Base-by-base conservation (phyloP, 1,140 invertebrate genomes). In the Drosophila ercepeae region DNA sequence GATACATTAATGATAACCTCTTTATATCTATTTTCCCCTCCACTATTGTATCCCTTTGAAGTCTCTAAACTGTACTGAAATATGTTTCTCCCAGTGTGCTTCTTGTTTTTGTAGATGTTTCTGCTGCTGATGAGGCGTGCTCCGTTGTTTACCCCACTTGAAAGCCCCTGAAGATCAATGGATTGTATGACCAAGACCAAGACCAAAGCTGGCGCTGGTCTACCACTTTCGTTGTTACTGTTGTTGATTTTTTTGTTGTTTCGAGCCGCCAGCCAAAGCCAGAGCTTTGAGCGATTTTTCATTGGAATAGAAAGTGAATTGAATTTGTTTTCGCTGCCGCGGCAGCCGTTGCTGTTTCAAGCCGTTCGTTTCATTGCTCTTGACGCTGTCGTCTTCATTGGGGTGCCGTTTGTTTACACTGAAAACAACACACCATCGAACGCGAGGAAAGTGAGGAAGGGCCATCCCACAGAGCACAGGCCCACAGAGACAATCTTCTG, bases 291-390 rank as follows among this genome's bases (percentile, higher is more conserved):
- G 82, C 77, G 71, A 89, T 89, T 88, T 89, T 89, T 89, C 88
- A 89, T 88, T 88, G 88, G 88, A 89, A 89, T 89, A 89, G 88
- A 89, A 89, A 89, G 88, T 89, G 88, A 89, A 89, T 89, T 89
- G 83, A 73, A 78, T 78, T 89, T 83, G 71, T 78, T 82, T 77
- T 88, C 68, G 68, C 53, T 77, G 52, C 23, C 72, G n/a, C n/a
- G n/a, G n/a, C n/a, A n/a, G n/a, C n/a, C n/a, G n/a, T n/a, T n/a
- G n/a, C n/a, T n/a, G 41, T 39, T 39, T 39, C 36, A 16, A 58
- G 42, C 39, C 55, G 57, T 34, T 52, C 64, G 69, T 54, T 82
- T 46, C 78, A 76, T 82, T 75, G 73, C 74, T 82, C 75, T 88
- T 84, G 57, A 65, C 54, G 71, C 39, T 59, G 53, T 67, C 78